Evolutionary conservation across 2,797 vertebrate species (phyloP), one percentile per base, ranked within the genome.

Genomic region (Thunnus albacares): DNA sequence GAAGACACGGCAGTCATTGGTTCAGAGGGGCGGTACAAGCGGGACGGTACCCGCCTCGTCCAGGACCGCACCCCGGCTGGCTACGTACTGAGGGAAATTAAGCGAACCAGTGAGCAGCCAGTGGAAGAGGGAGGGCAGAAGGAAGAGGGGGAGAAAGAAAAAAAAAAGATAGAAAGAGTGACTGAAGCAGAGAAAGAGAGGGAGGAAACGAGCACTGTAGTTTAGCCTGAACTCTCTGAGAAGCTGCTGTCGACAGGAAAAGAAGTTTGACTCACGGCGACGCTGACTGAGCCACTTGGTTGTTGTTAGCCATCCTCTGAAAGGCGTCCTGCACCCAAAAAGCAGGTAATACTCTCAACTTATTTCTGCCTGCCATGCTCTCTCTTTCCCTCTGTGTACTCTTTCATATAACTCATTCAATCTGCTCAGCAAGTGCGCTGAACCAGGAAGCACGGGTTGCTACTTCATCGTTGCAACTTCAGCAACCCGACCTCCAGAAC

Each of bases 11-110:
- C 79, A 6, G 24, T 47, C n/a, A 94, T 89, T 93, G 92, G 92
- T 7, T 5, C 17, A 14, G 30, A 33, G 58, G 47, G 79, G 83
- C 60, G 75, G 76, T 18, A 14, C 76, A 43, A n/a, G 5, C 17
- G 1, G 1, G 17, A 30, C 3, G 11, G 15, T 51, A 1, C 71
- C 86, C 91, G 81, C 95, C 95, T 79, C 57, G 18, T 63, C 30
- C 81, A 73, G 91, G 92, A 95, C 95, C 95, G 94, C 95, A 91
- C 95, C 95, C 95, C 90, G 87, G 80, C 83, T 81, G 83, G 70
- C 80, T 80, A 43, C 79, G 76, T 56, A 85, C 71, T 6, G 87
- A 85, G 58, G 78, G 68, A 93, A 92, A 88, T 90, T 87, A 89
- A 68, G 70, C 81, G 81, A 91, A 82, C 90, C 85, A 92, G 88